phyloP scores from a whole-genome alignment of 2,888 invertebrate species.

The Zygothrica quintamaculata region DNA sequence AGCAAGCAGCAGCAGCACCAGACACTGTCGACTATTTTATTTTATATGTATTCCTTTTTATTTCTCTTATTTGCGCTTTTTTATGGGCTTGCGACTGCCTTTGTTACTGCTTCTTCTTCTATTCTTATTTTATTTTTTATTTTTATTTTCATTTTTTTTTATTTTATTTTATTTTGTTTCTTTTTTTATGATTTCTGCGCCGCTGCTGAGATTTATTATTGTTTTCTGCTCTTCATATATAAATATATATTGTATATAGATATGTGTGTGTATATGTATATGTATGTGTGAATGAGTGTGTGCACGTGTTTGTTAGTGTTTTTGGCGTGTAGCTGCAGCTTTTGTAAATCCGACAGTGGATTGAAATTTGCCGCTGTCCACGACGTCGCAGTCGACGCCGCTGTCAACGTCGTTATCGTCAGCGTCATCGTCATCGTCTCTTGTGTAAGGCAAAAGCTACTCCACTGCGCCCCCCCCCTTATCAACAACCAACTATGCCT shows the following conservation, averaged over 20 bases:
- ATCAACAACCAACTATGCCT: no score
- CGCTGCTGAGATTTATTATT: slow-evolving; percentile 70
- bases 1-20: slow-evolving; percentile 14
- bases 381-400: slow-evolving; percentile 27
- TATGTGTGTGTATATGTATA: slow-evolving; percentile 11
- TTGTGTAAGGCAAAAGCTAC: slow-evolving; percentile 47
- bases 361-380: slow-evolving; percentile 54
- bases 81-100: slow-evolving; percentile 65
- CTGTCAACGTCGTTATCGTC: slow-evolving; percentile 22
- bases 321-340: slow-evolving; percentile 55
- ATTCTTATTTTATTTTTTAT: no score
- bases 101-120: slow-evolving; percentile 52
- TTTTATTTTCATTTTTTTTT: no score
- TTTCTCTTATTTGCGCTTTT: slow-evolving; percentile 56
- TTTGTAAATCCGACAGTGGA: slow-evolving; percentile 63
- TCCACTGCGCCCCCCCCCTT: slow-evolving; percentile 41
- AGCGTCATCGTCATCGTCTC: slow-evolving; percentile 34
- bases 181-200: slow-evolving; percentile 65
- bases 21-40: slow-evolving; percentile 51
- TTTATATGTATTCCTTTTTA: slow-evolving; percentile 43
- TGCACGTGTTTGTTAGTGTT: slow-evolving; percentile 37
- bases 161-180: no score
- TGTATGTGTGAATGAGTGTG: slow-evolving; percentile 6
- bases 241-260: no score
- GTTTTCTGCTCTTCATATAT: slow-evolving; percentile 52